These are phyloP conservation scores for Falco concolor DNA, from an alignment of 2,797 vertebrate species.

Conservation along the genomic window DNA sequence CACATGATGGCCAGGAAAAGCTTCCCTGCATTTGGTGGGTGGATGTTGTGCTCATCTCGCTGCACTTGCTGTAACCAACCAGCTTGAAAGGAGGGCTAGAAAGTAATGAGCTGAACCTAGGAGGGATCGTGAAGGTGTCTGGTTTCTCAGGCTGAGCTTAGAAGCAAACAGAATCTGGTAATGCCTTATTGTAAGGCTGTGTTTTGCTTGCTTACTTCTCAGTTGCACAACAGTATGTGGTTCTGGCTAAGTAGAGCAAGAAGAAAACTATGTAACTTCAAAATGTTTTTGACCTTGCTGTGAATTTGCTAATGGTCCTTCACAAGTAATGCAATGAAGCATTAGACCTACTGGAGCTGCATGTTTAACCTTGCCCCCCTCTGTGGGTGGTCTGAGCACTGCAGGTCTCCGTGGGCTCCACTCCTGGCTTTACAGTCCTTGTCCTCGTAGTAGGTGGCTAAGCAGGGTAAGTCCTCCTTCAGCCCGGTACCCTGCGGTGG, in stretches of 20 bases:
- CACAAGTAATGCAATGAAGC: neutral
- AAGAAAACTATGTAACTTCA: rapidly evolving
- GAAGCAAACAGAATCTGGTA: neutral
- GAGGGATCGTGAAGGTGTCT: rapidly evolving
- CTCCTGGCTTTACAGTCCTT: neutral
- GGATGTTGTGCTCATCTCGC: neutral
- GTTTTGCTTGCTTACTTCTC: neutral
- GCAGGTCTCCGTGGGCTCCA: neutral
- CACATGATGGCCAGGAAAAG: neutral
- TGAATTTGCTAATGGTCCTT: neutral
- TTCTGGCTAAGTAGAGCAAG: neutral
- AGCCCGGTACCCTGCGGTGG: neutral
- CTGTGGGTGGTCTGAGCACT: neutral
- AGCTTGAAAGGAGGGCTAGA: neutral
- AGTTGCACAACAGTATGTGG: rapidly evolving
- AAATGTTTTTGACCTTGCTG: neutral
- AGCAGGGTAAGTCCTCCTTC: neutral
- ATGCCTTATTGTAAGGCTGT: neutral
- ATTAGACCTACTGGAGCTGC: rapidly evolving
- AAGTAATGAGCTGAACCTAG: neutral
- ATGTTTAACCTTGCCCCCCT: neutral
- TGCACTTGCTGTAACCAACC: neutral
- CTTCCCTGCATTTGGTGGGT: neutral
- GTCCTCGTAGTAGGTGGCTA: neutral
- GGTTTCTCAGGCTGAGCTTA: neutral